Percentiles rank a stretch among this genome's conserved stretches.
phyloP scores from a whole-genome alignment of 2,797 vertebrate genomes.

The Synanceia verrucosa region DNA sequence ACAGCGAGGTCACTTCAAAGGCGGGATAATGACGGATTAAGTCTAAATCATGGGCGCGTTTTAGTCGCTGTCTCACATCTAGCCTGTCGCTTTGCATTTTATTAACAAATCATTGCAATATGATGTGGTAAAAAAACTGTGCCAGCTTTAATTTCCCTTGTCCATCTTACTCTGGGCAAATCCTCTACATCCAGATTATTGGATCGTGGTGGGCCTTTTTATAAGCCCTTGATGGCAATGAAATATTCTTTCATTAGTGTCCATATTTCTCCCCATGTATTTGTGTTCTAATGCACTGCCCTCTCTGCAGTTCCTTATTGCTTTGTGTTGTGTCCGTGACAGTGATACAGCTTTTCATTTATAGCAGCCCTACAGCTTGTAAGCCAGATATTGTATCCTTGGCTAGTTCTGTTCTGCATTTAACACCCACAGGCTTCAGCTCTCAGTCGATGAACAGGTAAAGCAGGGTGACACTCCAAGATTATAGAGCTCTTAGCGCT shows the following conservation, averaged over 20 bases:
- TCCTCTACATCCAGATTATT: slow-evolving; percentile 67
- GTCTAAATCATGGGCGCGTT: slow-evolving; percentile 73
- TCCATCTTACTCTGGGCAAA: slow-evolving; percentile 68
- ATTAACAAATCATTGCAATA: slow-evolving; percentile 76
- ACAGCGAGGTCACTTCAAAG: slow-evolving; percentile 83
- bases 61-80: slow-evolving; percentile 65
- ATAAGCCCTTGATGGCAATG: slow-evolving; percentile 71
- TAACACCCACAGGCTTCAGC: slow-evolving; percentile 9
- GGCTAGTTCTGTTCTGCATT: slow-evolving; percentile 31
- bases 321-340: slow-evolving; percentile 52
- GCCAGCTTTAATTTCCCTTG: slow-evolving; percentile 73
- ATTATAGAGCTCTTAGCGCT: slow-evolving; percentile 35
- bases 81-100: slow-evolving; percentile 72
- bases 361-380: slow-evolving; percentile 34
- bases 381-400: slow-evolving; percentile 24
- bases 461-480: slow-evolving; percentile 8
- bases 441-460: slow-evolving; percentile 11
- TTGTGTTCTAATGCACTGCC: slow-evolving; percentile 62
- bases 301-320: slow-evolving; percentile 52
- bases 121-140: slow-evolving; percentile 74
- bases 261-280: slow-evolving; percentile 50
- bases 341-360: slow-evolving; percentile 60
- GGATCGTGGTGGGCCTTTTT: slow-evolving; percentile 61
- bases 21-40: slow-evolving; percentile 81
- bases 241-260: slow-evolving; percentile 71